Base-by-base conservation (phyloP, 2,888 invertebrate species). In the Cremastobaeus sp. region DNA sequence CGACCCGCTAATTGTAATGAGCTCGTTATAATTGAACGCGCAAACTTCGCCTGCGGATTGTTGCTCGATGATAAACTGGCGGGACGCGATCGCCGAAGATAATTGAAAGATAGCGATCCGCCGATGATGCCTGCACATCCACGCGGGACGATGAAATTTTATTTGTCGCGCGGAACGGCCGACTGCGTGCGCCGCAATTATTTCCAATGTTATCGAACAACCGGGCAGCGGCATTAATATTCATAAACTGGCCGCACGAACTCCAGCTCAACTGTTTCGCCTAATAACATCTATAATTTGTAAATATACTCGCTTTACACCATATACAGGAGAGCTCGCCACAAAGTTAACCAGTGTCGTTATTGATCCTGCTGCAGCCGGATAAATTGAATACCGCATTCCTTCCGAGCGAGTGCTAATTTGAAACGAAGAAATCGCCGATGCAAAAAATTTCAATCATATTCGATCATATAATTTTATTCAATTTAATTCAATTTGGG, bases 61-160 rank as follows among this genome's bases (percentile, higher is more conserved):
- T 65, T 74, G 62, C 5, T 55, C 68, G 66, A 60, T 64, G 71
- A 71, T 75, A 71, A 75, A 71, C 62, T 68, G 62, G 62, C 45
- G 39, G 64, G 66, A 71, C 68, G 71, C 71, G 68, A 71, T 75
- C 64, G 71, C 57, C 70, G 68, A 71, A 71, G 66, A 62, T 75
- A 75, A 75, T 66, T 75, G 71, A 75, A 75, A 75, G 75, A 75
- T 75, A 75, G 66, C 47, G 18, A 71, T 71, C 75, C 37, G 34
- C 12, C 12, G 75, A 75, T 74, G 70, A 48, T 70, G 70, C 68
- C 75, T 43, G 34, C 39, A 41, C 50, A 69, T 64, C 70, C 74
- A 54, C 52, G 65, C 65, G 52, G 62, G 60, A 66, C 75, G 71
- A 66, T 75, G 62, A 71, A 75, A 75, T 75, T 75, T 71, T 75